A percentile compares a stretch with the other conserved stretches of the same genome.
Conservation (phyloP, 2,888 invertebrate genomes). For the Mimas tiliae region DNA sequence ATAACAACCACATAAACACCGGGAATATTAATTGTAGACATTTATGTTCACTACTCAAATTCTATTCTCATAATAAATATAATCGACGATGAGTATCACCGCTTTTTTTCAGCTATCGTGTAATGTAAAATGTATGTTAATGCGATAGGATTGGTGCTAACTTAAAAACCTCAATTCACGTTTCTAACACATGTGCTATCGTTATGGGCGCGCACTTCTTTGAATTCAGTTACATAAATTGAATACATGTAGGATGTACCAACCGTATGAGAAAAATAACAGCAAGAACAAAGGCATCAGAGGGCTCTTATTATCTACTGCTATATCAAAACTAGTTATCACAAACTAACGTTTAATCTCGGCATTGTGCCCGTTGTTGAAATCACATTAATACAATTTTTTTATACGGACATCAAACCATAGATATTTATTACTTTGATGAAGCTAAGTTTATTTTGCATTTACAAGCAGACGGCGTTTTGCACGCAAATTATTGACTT, state of each 20-base stretch:
- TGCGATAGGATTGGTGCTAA: background rate
- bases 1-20: background rate
- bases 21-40: background rate
- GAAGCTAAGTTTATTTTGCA: background rate
- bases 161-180: background rate
- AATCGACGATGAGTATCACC: background rate
- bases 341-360: conserved; percentile 28
- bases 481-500: background rate
- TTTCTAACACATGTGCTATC: conserved; percentile 12
- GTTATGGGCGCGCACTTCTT: background rate
- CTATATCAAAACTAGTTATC: conserved; percentile 28
- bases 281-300: conserved; percentile 27
- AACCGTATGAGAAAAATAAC: conserved; percentile 17
- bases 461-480: conserved; percentile 6
- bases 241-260: conserved; percentile 12
- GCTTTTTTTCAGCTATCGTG: background rate
- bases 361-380: background rate
- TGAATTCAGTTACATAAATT: conserved; percentile 15
- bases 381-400: conserved; percentile 3
- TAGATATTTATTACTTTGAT: background rate
- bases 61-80: background rate
- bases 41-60: background rate
- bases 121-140: conserved; percentile 1
- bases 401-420: background rate
- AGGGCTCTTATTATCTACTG: conserved; percentile 28